A percentile compares a stretch with the other conserved stretches of the same genome.
Evolutionary conservation across 2,797 vertebrate species (phyloP).

Genomic region (Crocodylus rhombifer): DNA sequence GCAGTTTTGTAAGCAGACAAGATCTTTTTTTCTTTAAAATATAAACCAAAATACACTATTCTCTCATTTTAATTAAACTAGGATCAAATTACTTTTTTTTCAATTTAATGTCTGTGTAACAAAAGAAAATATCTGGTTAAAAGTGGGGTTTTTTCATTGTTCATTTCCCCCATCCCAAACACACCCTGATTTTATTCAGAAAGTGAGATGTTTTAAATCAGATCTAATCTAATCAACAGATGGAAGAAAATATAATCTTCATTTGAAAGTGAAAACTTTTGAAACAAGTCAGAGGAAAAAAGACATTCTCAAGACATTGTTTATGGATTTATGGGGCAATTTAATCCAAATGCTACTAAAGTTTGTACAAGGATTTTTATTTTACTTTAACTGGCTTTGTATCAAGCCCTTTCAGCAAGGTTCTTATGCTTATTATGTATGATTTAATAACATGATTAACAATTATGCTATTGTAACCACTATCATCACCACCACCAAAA

Average conservation of each 20-base stretch:
- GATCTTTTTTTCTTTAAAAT: conserved; percentile 46
- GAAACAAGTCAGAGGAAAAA: neutral
- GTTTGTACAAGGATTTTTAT: neutral
- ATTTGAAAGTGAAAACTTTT: neutral
- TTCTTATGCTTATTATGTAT: no score
- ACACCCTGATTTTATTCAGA: conserved; percentile 24
- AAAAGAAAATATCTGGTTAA: conserved; percentile 52
- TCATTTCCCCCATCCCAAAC: neutral
- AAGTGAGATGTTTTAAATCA: conserved; percentile 7
- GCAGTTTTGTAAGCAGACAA: conserved; percentile 15
- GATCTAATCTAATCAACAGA: conserved; percentile 34
- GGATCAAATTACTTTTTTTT: conserved; percentile 9
- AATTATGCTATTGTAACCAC: neutral
- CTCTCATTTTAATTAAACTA: conserved; percentile 52
- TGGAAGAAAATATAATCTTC: conserved; percentile 41
- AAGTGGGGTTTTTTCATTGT: conserved; percentile 35
- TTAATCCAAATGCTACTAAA: neutral
- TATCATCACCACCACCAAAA: neutral
- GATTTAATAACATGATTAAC: neutral
- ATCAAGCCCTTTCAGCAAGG: neutral
- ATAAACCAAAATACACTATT: neutral
- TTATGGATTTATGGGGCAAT: neutral
- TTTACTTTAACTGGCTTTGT: neutral
- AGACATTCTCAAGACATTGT: neutral
- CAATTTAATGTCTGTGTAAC: conserved; percentile 25